Base-by-base conservation (phyloP, 2,113 vertebrate genomes). In the Syrrhaptes paradoxus region DNA sequence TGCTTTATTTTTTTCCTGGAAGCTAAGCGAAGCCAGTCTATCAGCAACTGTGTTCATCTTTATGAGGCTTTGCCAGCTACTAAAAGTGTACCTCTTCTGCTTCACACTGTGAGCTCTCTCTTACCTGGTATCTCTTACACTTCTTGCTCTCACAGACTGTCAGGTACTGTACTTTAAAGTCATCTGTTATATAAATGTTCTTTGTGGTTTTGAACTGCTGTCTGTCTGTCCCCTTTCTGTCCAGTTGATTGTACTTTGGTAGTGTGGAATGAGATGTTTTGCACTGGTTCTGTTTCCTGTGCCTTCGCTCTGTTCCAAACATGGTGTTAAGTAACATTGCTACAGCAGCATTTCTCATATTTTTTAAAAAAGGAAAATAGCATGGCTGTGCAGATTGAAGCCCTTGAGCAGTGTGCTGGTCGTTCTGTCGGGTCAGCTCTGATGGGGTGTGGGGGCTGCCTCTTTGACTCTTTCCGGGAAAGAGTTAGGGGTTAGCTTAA, bases 21-120 rank as follows among this genome's bases (percentile, higher is more conserved):
- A 99, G 99, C 99, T 98, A 99, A 99, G 98, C 98, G 99, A 98
- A 99, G 99, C 98, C 99, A 99, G 97, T 99, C 99, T 98, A 99
- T 99, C 99, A 99, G 99, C 99, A 99, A 99, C 99, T 99, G 99
- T 99, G 99, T 98, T 76, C 99, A 99, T 97, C 99, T 99, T 75
- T 99, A 98, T 98, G 99, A 99, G 98, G 98, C 98, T 99, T 99
- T 99, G 97, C 99, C 99, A 96, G 95, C 98, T 97, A 98, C 99
- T 99, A 99, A 99, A 99, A 99, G 99, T 94, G 99, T 99, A 76
- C 99, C 99, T 97, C 98, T 99, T 98, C 99, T 99, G 97, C 99
- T 99, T 96, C 99, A 99, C 98, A 99, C 99, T 99, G 98, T 99
- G 98, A 99, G 98, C 99, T 98, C 98, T 98, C 98, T 99, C 98